A percentile compares a stretch with the other conserved stretches of the same genome.
phyloP scores from a whole-genome alignment of 2,888 invertebrate genomes.

The Trissoscelio sp. region DNA sequence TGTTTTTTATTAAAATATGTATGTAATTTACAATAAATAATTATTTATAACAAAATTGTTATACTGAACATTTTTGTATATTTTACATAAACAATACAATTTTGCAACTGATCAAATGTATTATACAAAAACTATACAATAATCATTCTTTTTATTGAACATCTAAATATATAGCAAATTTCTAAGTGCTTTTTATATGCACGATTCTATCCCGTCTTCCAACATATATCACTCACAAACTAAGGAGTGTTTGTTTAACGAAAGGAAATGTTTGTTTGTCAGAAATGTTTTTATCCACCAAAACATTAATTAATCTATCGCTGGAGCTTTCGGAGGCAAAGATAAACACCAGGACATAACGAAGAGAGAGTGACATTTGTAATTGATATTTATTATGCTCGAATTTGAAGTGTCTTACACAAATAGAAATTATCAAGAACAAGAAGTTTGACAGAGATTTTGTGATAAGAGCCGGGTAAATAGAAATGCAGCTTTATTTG shows the following conservation, averaged over 20 bases:
- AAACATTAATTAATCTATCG: slow-evolving; percentile 54
- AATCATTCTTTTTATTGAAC: too few species aligned
- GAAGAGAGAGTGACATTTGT: slow-evolving; percentile 19
- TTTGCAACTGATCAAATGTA: too few species aligned
- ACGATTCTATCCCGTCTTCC: background rate
- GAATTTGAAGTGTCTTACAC: slow-evolving; percentile 18
- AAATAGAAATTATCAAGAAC: slow-evolving; percentile 53
- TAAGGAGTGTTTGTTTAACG: slow-evolving; percentile 37
- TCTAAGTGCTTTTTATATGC: background rate
- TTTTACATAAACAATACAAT: too few species aligned
- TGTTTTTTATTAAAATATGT: too few species aligned
- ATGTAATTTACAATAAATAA: too few species aligned
- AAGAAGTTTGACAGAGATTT: slow-evolving; percentile 59
- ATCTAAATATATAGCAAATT: too few species aligned
- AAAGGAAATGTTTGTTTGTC: slow-evolving; percentile 45
- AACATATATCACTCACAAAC: slow-evolving; percentile 24
- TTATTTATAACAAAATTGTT: too few species aligned
- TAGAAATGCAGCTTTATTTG: slow-evolving; percentile 55
- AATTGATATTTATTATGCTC: slow-evolving; percentile 49
- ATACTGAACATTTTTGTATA: too few species aligned
- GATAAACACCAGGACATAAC: background rate
- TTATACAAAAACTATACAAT: too few species aligned
- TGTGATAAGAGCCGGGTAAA: slow-evolving; percentile 36
- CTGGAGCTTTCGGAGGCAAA: slow-evolving; percentile 13
- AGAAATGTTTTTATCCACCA: slow-evolving; percentile 20